Base-by-base conservation (phyloP, 1,140 invertebrate genomes). In the Drosophila virilis region DNA sequence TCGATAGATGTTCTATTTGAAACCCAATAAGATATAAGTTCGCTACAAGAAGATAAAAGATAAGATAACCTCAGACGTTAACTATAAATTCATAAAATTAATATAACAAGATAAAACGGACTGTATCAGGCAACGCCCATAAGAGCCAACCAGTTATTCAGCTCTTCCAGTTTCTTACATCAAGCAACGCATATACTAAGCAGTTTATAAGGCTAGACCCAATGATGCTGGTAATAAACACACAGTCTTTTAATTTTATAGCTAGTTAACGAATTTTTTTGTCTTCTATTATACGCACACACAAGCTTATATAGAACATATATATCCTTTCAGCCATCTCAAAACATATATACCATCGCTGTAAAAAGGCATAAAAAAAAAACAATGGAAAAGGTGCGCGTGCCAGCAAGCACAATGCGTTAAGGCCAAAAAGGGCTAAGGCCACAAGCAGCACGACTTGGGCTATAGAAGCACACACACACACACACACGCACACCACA, bases 391-490 rank as follows among this genome's bases (percentile, higher is more conserved):
- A 74, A 74, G 66, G 71, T 68, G 70, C 64, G 64, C 54, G 64
- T 68, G 64, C 70, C 55, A 48, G 52, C 71, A 69, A 74, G 58
- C 58, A 69, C 71, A 74, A 69, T 68, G 35, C 50, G 58, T 69
- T 62, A 48, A 64, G 64, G 61, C 50, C 50, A 79, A 84, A 59
- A 84, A 80, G 82, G 74, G 74, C 78, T 84, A 71, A 80, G 76
- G 51, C 74, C 73, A 72, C 60, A 64, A 65, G 54, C 37, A 54
- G 51, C 37, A 37, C 32, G 50, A 43, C 45, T 51, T 72, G 22
- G 13, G 13, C 40, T 17, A 22, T 64, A 58, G 4, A 28, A 28
- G 22, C 22, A 5, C 22, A 12, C 40, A 37, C 59, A 55, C 38
- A 17, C 57, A 45, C 48, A 54, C 58, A 64, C 54, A 54, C n/a